phyloP scores from a whole-genome alignment of 2,113 vertebrate species.

The Bothrops jararaca region DNA sequence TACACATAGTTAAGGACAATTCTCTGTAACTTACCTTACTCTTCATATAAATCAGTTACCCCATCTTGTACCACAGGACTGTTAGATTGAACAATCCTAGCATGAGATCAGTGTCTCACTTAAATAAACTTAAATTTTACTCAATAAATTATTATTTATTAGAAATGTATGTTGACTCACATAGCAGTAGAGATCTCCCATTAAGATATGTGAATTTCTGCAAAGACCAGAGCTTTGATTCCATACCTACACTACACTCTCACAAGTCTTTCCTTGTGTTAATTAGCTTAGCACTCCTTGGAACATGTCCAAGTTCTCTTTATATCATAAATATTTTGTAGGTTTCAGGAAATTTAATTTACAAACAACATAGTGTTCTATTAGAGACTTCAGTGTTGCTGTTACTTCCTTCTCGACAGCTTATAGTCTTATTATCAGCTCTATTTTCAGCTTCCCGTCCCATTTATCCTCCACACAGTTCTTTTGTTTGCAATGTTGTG shows the following conservation, averaged over 20 bases:
- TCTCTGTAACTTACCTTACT: background rate
- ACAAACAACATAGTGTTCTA: background rate
- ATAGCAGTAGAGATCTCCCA: background rate
- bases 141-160: background rate
- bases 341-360: background rate
- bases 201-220: background rate
- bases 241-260: background rate
- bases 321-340: background rate
- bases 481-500: background rate
- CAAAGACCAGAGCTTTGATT: background rate
- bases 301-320: background rate
- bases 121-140: background rate
- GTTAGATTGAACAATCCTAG: background rate
- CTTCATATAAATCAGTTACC: background rate
- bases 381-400: background rate
- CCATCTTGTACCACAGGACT: background rate
- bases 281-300: background rate
- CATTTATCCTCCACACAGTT: background rate
- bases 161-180: background rate
- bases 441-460: background rate
- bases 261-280: background rate
- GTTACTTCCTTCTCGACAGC: background rate
- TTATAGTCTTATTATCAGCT: background rate
- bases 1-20: background rate
- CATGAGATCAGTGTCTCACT: background rate